Evolutionary conservation across 2,888 invertebrate species (phyloP), one percentile per base, ranked within the genome.

Genomic region (Ochropacha duplaris): DNA sequence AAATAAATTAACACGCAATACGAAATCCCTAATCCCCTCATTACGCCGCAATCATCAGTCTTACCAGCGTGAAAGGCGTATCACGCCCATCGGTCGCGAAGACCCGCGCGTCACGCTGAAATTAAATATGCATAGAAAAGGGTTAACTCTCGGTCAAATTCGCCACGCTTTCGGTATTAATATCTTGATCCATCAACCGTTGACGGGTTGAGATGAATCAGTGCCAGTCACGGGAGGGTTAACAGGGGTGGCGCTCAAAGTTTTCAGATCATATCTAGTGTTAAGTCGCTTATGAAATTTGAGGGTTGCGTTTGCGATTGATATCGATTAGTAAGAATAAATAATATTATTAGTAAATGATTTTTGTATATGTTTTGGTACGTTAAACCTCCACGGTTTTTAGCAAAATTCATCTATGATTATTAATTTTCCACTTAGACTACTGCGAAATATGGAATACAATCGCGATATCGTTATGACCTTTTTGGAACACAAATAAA

Each of bases 131-230:
- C 87, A 87, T 88, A 83, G 87, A 52, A 83, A 83, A 86, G 88
- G 89, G 86, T 88, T 87, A 84, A 78, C 81, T 79, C 83, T 83
- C 75, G 90, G 87, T 83, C 86, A 84, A 81, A 92, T 92, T 91
- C 81, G 92, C 83, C 90, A 92, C 92, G 92, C 92, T 88, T 78
- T 80, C 72, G 79, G 90, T 84, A 90, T 92, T 92, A 91, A 90
- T 91, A 90, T 92, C 90, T 92, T 91, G 90, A 92, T 92, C 91
- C 90, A 87, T 92, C 92, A 92, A 74, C 79, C 76, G 84, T 80
- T 88, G 90, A 91, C 87, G 89, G 87, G 87, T 85, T 85, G 84
- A 87, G 90, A 89, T 89, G 86, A 88, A 90, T 91, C 90, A 82
- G 85, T 81, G 81, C 77, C 72, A 76, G 79, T 73, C 72, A 76